Base-by-base conservation (phyloP, 2,113 vertebrate species). In the Cricetomys ansorgei region DNA sequence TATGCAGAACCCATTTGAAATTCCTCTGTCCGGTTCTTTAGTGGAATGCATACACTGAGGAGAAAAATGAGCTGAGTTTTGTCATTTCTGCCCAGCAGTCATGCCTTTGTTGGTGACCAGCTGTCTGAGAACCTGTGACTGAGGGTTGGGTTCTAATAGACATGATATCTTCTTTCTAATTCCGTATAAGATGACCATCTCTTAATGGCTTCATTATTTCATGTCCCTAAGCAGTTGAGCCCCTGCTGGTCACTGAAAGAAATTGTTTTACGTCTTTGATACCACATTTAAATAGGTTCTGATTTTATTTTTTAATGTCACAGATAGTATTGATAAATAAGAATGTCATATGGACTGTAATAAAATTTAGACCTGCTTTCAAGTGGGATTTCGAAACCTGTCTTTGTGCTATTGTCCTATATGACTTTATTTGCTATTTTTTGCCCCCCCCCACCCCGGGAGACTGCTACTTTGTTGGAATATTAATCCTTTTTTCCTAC, bases 321-420 rank as follows among this genome's bases (percentile, higher is more conserved):
- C 64, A 85, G 79, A 90, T 70, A 15, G 19, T 80, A 21, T 94
- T 53, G 23, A 55, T 83, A 93, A 89, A n/a, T 67, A 88, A 86
- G 19, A 89, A 95, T 53, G 55, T 72, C 64, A 87, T 17, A 40
- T 64, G 53, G 40, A 55, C 19, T 70, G 45, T 75, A 85, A 72
- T 89, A 85, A 88, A 57, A 95, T 53, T 89, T 94, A 73, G 48
- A 70, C n/a, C 12, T 88, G 59, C 13, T 93, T 97, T 85, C 45
- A 85, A 70, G 12, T n/a, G 23, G 37, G 25, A 87, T 80, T 93
- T 95, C 67, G 48, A 55, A 92, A 13, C 37, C 16, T 43, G 2
- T 76, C 5, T 96, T 45, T 80, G 80, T 85, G 45, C 11, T 48
- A n/a, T 45, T 84, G 53, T 67, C 94, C 62, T 43, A 67, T 45